phyloP scores from a whole-genome alignment of 2,113 vertebrate genomes.

The Pelusios castaneus region DNA sequence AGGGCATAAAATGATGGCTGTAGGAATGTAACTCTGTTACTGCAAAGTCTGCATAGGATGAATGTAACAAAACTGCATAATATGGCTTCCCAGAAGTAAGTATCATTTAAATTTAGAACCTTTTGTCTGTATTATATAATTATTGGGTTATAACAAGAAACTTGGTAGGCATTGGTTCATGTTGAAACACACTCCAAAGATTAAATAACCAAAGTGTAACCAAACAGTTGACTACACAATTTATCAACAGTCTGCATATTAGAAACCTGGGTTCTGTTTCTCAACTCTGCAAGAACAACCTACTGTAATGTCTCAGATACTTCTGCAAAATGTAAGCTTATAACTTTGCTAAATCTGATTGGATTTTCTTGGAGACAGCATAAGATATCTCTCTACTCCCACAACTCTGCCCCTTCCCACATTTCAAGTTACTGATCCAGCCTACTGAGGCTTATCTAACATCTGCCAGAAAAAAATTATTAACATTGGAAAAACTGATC shows the following conservation, averaged over 20 bases:
- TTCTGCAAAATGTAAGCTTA: not conserved
- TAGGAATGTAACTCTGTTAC: not conserved
- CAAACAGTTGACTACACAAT: not conserved
- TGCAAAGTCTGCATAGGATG: not conserved
- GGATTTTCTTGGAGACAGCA: not conserved
- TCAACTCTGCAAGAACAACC: not conserved
- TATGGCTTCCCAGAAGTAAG: not conserved
- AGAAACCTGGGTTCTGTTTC: not conserved
- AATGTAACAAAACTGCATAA: not conserved
- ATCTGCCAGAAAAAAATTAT: constrained; percentile 9
- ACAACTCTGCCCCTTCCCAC: not conserved
- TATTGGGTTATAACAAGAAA: not conserved
- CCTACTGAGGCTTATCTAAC: not conserved
- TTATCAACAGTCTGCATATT: not conserved
- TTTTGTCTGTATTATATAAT: not conserved
- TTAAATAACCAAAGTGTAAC: not conserved
- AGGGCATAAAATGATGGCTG: not conserved
- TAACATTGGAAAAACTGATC: not conserved
- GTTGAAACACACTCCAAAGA: not conserved
- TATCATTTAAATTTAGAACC: not conserved
- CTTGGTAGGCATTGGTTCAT: not conserved
- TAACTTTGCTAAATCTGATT: not conserved
- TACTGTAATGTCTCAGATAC: not conserved
- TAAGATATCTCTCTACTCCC: not conserved
- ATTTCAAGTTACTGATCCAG: not conserved